A percentile compares a stretch with the other conserved stretches of the same genome.
Conservation (phyloP, 2,888 invertebrate genomes). For the Microplitis deprimator region DNA sequence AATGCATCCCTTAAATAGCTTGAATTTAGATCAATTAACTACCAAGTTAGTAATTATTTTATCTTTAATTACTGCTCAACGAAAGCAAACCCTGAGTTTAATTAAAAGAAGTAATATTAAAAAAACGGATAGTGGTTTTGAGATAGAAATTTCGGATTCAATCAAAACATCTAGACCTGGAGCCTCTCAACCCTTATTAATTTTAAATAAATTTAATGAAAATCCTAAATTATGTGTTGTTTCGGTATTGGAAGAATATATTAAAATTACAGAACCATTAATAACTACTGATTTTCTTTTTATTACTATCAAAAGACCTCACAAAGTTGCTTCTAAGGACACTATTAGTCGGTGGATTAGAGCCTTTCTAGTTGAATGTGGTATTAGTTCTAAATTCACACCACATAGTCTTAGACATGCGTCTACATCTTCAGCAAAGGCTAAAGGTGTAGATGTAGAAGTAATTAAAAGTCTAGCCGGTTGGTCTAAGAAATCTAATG, state of each 20-base stretch:
- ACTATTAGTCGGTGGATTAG: conserved; percentile 5
- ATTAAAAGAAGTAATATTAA: conserved; percentile 31
- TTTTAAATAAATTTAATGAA: conserved; percentile 30
- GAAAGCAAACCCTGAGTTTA: too few relatives aligned
- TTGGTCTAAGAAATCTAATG: too few relatives aligned
- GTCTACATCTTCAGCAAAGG: too few relatives aligned
- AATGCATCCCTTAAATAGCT: conserved; percentile 25
- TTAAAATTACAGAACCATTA: conserved; percentile 27
- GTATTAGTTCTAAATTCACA: conserved; percentile 6
- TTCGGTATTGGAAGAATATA: conserved; percentile 20
- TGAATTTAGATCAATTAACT: conserved; percentile 41
- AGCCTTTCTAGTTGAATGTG: not conserved
- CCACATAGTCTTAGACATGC: too few relatives aligned
- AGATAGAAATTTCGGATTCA: conserved; percentile 42
- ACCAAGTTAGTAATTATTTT: conserved; percentile 38
- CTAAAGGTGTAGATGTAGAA: too few relatives aligned
- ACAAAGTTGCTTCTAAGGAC: not conserved
- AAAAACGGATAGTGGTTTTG: conserved; percentile 18
- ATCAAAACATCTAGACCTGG: conserved; percentile 47
- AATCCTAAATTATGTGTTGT: conserved; percentile 38
- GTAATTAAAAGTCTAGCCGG: too few relatives aligned
- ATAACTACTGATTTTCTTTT: not conserved
- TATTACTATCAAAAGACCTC: not conserved
- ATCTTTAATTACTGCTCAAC: conserved; percentile 40
- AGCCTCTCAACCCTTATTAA: conserved; percentile 25